Evolutionary conservation across 2,888 invertebrate genomes (phyloP).

Genomic region (Caenorhabditis drosophilae): DNA sequence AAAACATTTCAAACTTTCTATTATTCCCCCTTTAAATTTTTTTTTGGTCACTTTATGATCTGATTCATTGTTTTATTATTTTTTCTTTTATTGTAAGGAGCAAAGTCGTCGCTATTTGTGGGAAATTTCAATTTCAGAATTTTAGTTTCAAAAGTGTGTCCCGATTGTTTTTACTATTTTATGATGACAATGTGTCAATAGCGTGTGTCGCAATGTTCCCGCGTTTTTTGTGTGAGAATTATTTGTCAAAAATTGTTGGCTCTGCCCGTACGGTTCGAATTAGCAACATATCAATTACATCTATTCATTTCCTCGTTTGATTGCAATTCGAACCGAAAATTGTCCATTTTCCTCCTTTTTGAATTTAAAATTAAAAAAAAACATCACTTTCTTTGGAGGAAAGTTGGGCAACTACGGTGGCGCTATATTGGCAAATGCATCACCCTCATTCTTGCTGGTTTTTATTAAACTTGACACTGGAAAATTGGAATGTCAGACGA

Average conservation of each 20-base stretch:
- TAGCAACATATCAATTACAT: too few relatives aligned
- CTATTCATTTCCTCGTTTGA: too few relatives aligned
- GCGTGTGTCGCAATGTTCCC: slow-evolving; percentile 6
- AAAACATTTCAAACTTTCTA: too few relatives aligned
- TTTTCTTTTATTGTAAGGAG: background rate
- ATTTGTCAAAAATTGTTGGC: slow-evolving; percentile 35
- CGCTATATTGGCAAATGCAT: slow-evolving; percentile 42
- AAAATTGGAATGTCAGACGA: too few relatives aligned
- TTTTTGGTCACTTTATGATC: background rate
- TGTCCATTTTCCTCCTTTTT: background rate
- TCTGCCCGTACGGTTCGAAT: slow-evolving; percentile 14
- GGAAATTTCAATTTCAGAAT: background rate
- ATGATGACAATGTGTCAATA: too few relatives aligned
- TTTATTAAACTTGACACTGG: slow-evolving; percentile 3
- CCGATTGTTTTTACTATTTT: too few relatives aligned
- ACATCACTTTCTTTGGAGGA: too few relatives aligned
- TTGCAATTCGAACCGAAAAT: too few relatives aligned
- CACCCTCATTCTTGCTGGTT: slow-evolving; percentile 42
- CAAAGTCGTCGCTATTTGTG: slow-evolving; percentile 12
- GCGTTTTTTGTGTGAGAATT: slow-evolving; percentile 24
- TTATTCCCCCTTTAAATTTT: background rate
- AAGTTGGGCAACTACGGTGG: slow-evolving; percentile 32
- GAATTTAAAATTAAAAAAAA: background rate
- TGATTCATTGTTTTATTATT: background rate
- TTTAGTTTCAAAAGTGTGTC: too few relatives aligned